A percentile compares a stretch with the other conserved stretches of the same genome.
Evolutionary conservation across 2,797 vertebrate species (phyloP).

Genomic region (Phataginus tricuspis): DNA sequence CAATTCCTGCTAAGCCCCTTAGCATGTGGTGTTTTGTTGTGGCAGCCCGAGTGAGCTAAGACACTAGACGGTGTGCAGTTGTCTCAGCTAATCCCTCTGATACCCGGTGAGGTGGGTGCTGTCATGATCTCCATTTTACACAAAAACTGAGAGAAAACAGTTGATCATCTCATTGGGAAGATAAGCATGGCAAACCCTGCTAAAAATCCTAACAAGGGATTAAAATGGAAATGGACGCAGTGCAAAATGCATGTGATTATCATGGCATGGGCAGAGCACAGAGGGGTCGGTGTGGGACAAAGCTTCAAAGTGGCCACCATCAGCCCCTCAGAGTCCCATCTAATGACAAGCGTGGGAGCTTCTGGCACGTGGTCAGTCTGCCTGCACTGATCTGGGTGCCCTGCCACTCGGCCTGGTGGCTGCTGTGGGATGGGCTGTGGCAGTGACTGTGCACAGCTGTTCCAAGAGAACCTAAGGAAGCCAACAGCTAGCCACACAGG

Average conservation of each 20-base stretch:
- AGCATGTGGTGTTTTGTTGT: neutral
- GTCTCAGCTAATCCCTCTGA: neutral
- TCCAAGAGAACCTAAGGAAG: neutral
- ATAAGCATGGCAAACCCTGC: neutral
- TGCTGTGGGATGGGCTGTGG: neutral
- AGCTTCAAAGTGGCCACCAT: rapidly evolving
- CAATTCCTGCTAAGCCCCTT: neutral
- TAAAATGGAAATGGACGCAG: neutral
- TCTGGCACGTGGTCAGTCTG: rapidly evolving
- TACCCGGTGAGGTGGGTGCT: neutral
- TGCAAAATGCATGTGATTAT: neutral
- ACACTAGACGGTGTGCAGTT: neutral
- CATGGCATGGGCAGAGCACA: neutral
- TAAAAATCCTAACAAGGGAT: neutral
- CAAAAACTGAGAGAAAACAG: neutral
- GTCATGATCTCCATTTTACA: neutral
- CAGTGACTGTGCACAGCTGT: neutral
- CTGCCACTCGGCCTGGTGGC: neutral
- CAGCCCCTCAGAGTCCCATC: rapidly evolving
- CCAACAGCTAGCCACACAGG: neutral
- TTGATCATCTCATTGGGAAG: neutral
- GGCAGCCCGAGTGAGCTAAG: neutral
- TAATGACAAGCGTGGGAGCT: neutral
- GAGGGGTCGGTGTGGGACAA: neutral
- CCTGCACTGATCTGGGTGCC: rapidly evolving